A percentile compares a stretch with the other conserved stretches of the same genome.
Conservation (phyloP, 2,113 vertebrate species). For the Tupaia tana region DNA sequence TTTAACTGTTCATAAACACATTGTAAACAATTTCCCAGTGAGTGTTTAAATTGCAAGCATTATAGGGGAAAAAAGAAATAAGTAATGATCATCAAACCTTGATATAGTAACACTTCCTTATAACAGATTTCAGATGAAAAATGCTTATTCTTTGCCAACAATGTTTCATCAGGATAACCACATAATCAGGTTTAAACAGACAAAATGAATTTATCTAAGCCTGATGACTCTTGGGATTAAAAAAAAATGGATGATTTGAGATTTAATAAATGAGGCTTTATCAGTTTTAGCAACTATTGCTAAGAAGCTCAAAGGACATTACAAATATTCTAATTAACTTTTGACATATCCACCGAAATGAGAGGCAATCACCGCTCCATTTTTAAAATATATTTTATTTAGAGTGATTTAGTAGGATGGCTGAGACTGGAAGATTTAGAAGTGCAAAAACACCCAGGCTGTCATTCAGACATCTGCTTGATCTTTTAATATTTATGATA, state of each 20-base stretch:
- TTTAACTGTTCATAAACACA: neutral
- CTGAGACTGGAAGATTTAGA: neutral
- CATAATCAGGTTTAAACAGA: conserved; percentile 32
- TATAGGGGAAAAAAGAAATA: neutral
- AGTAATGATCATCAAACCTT: neutral
- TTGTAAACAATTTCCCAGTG: neutral
- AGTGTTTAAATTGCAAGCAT: neutral
- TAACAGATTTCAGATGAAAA: neutral
- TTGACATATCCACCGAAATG: neutral
- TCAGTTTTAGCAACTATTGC: conserved; percentile 24
- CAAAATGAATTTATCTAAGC: conserved; percentile 9
- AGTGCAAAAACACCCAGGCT: neutral
- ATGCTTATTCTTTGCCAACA: neutral
- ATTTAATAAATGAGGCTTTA: conserved; percentile 43
- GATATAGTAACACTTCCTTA: neutral
- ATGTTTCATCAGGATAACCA: conserved; percentile 3
- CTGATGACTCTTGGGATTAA: neutral
- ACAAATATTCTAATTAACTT: conserved; percentile 58
- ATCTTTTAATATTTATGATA: conserved; percentile 9
- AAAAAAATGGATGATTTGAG: neutral
- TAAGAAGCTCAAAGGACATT: conserved; percentile 31
- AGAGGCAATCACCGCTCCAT: neutral
- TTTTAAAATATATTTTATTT: neutral
- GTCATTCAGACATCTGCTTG: neutral
- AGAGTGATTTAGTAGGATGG: neutral